These are phyloP conservation scores for human (Homo sapiens) DNA, from an alignment of 2,113 vertebrate species.

Conservation along the genomic window DNA sequence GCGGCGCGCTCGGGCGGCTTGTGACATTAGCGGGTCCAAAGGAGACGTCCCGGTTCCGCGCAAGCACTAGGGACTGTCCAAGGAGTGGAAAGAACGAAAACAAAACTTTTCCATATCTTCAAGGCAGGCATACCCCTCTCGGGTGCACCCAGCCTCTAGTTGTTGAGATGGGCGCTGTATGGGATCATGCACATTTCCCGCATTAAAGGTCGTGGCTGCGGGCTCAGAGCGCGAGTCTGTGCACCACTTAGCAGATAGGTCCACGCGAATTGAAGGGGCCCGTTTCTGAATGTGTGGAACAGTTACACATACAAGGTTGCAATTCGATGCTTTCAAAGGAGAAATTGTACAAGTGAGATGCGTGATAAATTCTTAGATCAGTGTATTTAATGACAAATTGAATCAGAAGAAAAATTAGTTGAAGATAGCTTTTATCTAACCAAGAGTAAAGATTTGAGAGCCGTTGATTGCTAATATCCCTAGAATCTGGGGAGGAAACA, in stretches of 20 bases:
- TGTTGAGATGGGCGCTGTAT: neutral
- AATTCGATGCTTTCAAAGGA: neutral
- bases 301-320: neutral
- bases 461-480: too few species aligned
- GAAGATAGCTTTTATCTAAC: neutral
- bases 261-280: neutral
- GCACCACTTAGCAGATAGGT: neutral
- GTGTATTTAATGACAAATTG: neutral
- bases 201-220: neutral
- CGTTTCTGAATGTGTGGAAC: neutral
- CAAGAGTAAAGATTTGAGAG: neutral
- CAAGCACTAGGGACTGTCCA: neutral
- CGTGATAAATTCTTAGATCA: neutral
- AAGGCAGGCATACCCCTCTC: neutral
- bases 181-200: neutral
- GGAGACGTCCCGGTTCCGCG: neutral
- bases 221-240: neutral
- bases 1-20: neutral
- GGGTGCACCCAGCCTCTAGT: neutral
- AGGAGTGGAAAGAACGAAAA: neutral
- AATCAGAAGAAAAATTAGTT: slow-evolving; percentile 24
- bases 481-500: neutral
- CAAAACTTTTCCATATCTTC: neutral
- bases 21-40: neutral
- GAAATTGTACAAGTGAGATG: neutral